Evolutionary conservation across 2,888 invertebrate species (phyloP).

Genomic region (Caenorhabditis sulstoni): DNA sequence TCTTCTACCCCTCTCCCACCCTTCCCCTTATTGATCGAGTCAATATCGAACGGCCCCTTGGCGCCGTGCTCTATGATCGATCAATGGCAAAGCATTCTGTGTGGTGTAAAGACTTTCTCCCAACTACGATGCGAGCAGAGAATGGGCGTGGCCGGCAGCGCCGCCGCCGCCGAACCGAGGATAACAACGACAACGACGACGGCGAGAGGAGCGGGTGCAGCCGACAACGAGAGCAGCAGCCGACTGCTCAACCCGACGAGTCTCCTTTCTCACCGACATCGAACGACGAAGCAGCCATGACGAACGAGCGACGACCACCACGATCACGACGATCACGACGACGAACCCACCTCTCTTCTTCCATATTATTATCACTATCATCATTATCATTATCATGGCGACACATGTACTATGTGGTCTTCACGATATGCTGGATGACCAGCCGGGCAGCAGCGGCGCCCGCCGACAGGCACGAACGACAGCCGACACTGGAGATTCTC

Average conservation of each 20-base stretch:
- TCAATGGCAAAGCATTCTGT: slow-evolving; percentile 17
- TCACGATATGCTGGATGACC: slow-evolving; percentile 44
- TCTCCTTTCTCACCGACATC: slow-evolving; percentile 46
- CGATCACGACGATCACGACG: slow-evolving; percentile 53
- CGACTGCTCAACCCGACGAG: slow-evolving; percentile 18
- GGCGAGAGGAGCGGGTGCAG: slow-evolving; percentile 43
- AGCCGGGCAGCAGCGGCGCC: slow-evolving; percentile 35
- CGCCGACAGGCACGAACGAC: slow-evolving; percentile 37
- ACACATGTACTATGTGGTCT: slow-evolving; percentile 41
- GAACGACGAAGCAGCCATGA: slow-evolving; percentile 56
- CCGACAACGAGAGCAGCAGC: slow-evolving; percentile 51
- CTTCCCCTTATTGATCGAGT: slow-evolving; percentile 6
- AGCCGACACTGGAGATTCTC: slow-evolving; percentile 51
- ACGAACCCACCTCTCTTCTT: slow-evolving; percentile 27
- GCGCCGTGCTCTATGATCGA: slow-evolving; percentile 40
- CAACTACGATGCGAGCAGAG: slow-evolving; percentile 42
- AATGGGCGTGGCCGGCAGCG: slow-evolving; percentile 55
- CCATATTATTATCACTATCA: slow-evolving; percentile 26
- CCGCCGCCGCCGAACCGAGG: slow-evolving; percentile 38
- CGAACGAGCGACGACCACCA: slow-evolving; percentile 44
- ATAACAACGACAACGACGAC: slow-evolving; percentile 40
- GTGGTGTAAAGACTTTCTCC: background rate
- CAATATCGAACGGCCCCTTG: slow-evolving; percentile 20
- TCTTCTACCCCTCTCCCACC: background rate
- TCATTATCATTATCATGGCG: slow-evolving; percentile 54